Evolutionary conservation across 2,797 vertebrate species (phyloP), one percentile per base, ranked within the genome.

Genomic region (Coreius guichenoti): DNA sequence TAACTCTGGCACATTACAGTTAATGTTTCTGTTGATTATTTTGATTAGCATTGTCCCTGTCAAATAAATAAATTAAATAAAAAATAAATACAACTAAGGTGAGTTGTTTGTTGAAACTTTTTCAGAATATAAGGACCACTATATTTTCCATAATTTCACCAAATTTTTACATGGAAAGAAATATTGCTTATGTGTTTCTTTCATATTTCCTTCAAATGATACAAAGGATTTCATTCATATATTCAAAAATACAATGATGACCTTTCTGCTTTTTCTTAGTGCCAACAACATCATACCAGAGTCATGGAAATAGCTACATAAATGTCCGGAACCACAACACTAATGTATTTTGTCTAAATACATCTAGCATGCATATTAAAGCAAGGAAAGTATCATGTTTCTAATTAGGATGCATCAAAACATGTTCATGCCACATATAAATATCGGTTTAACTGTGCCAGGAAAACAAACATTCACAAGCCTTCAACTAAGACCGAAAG

Each of bases 401-500:
- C 89, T 70, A 49, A 63, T 74, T 58, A 29, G 21, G 56, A 86
- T 90, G 89, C 82, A 90, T 89, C 86, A 85, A 89, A 86, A 88
- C 89, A 90, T 74, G 47, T 2, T 23, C 26, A 33, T n/a, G 4
- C 11, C 68, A 80, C 23, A 61, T 89, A 91, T 91, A 91, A 88
- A 91, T 87, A 82, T 82, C 49, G 56, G 72, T 29, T 8, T 54
- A 63, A 2, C 72, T 56, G 17, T 58, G 67, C 26, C n/a, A 70
- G 54, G 19, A 72, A 8, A 39, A 86, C 68, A 77, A 84, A 76
- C 86, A n/a, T 29, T 76, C 65, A 63, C 45, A 36, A 23, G 56
- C 68, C n/a, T 65, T 83, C 76, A 80, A 70, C 36, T 29, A 68
- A 80, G 13, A 49, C 70, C 29, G 8, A 45, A 43, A 74, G 73